Conservation (phyloP, 2,797 vertebrate species). For the Oryzias sinensis region DNA sequence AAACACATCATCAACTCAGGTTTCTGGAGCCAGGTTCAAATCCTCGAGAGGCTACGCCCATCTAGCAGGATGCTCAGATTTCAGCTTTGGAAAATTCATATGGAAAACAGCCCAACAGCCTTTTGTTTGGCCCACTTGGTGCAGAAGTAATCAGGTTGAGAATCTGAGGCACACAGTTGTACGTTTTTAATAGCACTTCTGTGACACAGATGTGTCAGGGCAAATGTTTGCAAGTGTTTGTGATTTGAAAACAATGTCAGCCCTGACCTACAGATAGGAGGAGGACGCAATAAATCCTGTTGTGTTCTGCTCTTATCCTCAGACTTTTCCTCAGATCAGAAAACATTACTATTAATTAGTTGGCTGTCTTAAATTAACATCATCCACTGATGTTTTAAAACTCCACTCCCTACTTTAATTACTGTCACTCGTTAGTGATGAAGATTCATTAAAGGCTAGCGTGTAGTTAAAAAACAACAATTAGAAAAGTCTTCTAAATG, state of each 20-base stretch:
- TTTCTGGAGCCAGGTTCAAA: conserved; percentile 24
- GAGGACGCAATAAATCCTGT: too few species aligned
- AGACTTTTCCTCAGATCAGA: too few species aligned
- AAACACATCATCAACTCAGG: conserved; percentile 32
- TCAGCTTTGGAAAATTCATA: conserved; percentile 12
- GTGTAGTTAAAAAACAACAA: too few species aligned
- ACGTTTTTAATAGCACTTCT: conserved; percentile 9
- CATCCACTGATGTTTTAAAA: conserved; percentile 3
- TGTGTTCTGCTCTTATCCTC: too few species aligned
- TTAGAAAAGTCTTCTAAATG: too few species aligned
- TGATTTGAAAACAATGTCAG: too few species aligned
- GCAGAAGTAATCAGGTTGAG: conserved; percentile 9
- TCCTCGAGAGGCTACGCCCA: conserved; percentile 16
- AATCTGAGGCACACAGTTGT: conserved; percentile 14
- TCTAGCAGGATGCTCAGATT: conserved; percentile 1
- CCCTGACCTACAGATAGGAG: too few species aligned
- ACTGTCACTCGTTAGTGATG: too few species aligned
- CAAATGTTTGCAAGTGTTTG: neutral
- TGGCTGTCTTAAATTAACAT: too few species aligned
- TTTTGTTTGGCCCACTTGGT: conserved; percentile 20
- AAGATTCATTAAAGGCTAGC: too few species aligned
- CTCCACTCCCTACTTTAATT: neutral
- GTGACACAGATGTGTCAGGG: conserved; percentile 1
- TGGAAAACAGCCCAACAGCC: conserved; percentile 7
- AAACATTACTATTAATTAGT: too few species aligned